These are phyloP conservation scores for Pelusios castaneus DNA, from an alignment of 2,113 vertebrate species.

Conservation along the genomic window DNA sequence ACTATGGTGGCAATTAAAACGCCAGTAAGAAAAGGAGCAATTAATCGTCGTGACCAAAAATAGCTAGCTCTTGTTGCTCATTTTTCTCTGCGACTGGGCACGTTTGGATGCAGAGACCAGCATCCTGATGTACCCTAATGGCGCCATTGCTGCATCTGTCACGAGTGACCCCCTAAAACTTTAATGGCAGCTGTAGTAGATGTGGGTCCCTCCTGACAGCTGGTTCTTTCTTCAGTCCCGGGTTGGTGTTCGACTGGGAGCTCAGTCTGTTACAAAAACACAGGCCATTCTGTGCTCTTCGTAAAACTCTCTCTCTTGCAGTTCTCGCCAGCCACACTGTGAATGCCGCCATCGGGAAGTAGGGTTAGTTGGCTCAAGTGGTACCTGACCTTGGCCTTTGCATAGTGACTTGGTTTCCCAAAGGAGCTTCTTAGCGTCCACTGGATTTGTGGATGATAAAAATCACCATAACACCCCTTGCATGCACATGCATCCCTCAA, in stretches of 20 bases:
- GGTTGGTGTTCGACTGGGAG: not conserved
- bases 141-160: too few species aligned
- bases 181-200: not conserved
- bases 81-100: not conserved
- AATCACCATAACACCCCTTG: not conserved
- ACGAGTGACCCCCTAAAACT: not conserved
- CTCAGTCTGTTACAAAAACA: not conserved
- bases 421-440: not conserved
- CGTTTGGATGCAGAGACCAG: not conserved
- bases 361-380: not conserved
- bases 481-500: not conserved
- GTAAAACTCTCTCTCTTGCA: not conserved
- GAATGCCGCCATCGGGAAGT: not conserved
- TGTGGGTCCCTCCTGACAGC: not conserved
- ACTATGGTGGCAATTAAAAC: not conserved
- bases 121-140: not conserved
- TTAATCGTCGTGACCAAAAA: not conserved
- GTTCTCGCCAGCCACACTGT: not conserved
- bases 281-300: not conserved
- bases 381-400: not conserved
- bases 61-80: not conserved
- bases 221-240: not conserved
- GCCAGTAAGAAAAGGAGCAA: not conserved
- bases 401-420: not conserved
- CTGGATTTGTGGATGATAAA: not conserved